Evolutionary conservation across 2,113 vertebrate genomes (phyloP), one percentile per base, ranked within the genome.

Genomic region (Otus sunia): DNA sequence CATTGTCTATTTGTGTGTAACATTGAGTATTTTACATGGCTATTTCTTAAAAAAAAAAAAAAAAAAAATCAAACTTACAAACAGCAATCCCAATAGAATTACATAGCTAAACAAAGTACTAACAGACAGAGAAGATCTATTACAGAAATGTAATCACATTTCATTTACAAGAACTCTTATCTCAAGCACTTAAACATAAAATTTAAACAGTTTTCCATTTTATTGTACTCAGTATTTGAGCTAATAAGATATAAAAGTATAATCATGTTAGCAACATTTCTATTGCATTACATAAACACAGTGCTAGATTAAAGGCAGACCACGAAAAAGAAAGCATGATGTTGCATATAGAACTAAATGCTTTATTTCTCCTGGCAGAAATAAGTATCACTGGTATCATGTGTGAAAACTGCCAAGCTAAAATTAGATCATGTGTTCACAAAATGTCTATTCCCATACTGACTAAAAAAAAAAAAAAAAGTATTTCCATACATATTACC

Each of bases 141-240:
- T 95, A 90, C 81, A 95, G 91, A 97, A 97, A 92, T 94, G 88
- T 96, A 97, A 97, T 97, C 95, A 96, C 96, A 97, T 97, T 97
- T 97, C 96, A 97, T 97, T 97, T 97, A 97, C 96, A 97, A 94
- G 88, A 96, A 95, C 93, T 97, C 95, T 97, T 96, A 96, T 97
- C 95, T 96, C 94, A 86, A 93, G 93, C 94, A 96, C 95, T 96
- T 97, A 98, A 96, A 97, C 95, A 94, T 41, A 97, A 97, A 88
- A 96, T 83, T 95, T 91, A 75, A 97, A 96, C 95, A 83, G 68
- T 96, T 95, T 94, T 97, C 83, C 97, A 96, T 97, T 96, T 93
- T 92, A 97, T 96, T 97, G 96, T 97, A 69, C 93, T 88, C 91
- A 88, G 92, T 94, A 97, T 95, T 96, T 93, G 90, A 97, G 94